A percentile compares a stretch with the other conserved stretches of the same genome.
phyloP scores from a whole-genome alignment of 2,888 invertebrate genomes.

The Ametastegia equiseti region DNA sequence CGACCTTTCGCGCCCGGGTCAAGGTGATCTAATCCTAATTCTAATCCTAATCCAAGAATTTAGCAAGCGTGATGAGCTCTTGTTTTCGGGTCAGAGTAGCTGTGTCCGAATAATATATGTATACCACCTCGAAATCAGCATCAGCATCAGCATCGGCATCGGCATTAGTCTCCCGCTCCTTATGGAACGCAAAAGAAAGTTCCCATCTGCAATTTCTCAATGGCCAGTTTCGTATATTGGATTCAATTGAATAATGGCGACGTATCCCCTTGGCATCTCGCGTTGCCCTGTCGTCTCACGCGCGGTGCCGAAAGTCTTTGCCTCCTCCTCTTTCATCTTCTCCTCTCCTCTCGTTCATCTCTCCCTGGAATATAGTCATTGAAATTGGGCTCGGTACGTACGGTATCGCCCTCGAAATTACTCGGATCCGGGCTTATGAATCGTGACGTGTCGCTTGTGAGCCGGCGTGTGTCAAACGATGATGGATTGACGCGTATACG shows the following conservation, averaged over 20 bases:
- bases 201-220: slow-evolving; percentile 75
- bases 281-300: slow-evolving; percentile 32
- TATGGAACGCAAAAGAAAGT: slow-evolving; percentile 73
- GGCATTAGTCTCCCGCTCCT: no score
- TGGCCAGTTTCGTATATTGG: slow-evolving; percentile 71
- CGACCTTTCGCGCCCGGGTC: neutral
- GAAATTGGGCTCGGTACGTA: slow-evolving; percentile 12
- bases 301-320: slow-evolving; percentile 41
- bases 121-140: neutral
- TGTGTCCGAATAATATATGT: no score
- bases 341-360: neutral
- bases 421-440: slow-evolving; percentile 32
- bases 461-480: neutral
- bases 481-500: neutral
- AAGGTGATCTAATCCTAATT: slow-evolving; percentile 22
- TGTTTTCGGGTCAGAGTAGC: neutral
- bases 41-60: neutral
- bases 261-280: slow-evolving; percentile 39
- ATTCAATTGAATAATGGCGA: slow-evolving; percentile 76
- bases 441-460: neutral
- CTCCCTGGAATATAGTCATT: neutral
- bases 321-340: neutral
- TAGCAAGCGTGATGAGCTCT: neutral
- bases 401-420: slow-evolving; percentile 32
- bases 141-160: neutral